Evolutionary conservation across 2,113 vertebrate species (phyloP).

Genomic region (Sylvia atricapilla): DNA sequence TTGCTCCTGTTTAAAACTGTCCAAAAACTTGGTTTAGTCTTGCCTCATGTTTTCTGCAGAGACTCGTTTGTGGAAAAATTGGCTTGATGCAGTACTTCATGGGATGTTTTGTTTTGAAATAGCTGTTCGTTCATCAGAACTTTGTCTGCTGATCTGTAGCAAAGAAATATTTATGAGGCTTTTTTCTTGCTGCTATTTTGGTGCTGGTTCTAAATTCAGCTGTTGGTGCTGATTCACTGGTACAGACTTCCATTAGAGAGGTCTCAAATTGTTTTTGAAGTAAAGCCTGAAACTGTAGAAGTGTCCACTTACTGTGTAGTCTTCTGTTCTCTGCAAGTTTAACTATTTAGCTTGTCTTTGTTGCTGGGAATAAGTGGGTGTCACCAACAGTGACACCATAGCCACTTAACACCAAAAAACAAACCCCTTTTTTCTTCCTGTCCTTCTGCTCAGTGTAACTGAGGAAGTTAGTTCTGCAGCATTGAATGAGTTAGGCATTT

Average conservation of each 20-base stretch:
- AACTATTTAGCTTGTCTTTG: background rate
- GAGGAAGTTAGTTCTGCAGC: background rate
- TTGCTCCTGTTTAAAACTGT: background rate
- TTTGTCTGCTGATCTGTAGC: slow-evolving; percentile 5
- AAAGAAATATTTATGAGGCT: slow-evolving; percentile 10
- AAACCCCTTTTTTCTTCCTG: background rate
- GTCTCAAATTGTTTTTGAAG: background rate
- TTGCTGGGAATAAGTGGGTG: background rate
- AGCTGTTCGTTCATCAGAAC: background rate
- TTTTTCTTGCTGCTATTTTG: slow-evolving; percentile 23
- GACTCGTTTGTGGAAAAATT: background rate
- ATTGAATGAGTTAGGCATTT: background rate
- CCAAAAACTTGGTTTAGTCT: background rate
- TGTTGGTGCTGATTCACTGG: background rate
- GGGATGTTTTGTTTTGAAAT: background rate
- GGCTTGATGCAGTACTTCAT: background rate
- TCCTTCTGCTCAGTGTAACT: background rate
- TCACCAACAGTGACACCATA: background rate
- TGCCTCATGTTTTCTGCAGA: background rate
- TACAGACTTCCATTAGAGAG: background rate
- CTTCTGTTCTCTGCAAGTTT: background rate
- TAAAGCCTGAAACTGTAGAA: background rate
- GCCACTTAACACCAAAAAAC: background rate
- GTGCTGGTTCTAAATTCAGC: slow-evolving; percentile 16
- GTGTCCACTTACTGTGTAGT: background rate